Base-by-base conservation (phyloP, 2,113 vertebrate genomes). In the Osmerus mordax region DNA sequence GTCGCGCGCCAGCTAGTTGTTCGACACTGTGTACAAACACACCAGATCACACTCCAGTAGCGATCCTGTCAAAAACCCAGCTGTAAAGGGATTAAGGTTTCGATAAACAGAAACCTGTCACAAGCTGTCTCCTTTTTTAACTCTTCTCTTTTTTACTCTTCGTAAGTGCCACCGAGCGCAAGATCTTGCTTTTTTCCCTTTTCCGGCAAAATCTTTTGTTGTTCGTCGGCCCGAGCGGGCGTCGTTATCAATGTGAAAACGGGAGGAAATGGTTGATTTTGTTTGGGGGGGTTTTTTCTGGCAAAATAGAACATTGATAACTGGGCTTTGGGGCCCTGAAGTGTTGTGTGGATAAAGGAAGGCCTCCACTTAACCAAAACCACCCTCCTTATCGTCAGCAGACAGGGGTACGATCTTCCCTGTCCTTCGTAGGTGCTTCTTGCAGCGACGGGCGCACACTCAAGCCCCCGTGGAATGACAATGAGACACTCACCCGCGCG, bases 51-150 rank as follows among this genome's bases (percentile, higher is more conserved):
- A 83, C 70, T 73, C 69, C 59, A 68, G 70, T 69, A 77, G 78
- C 83, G 83, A 76, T 63, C 79, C 83, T 89, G 85, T 86, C 83
- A 86, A 28, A 67, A 67, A 75, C 56, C 67, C 32, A 70, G 68
- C 76, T 85, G 69, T 71, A 80, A 78, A 73, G 76, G 83, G 84
- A 85, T 87, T 85, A 75, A 68, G 82, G 77, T 83, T 83, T 77
- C 73, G 72, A 70, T 86, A 85, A 87, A 87, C 87, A 89, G 74
- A 89, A 73, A 73, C 84, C 82, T 83, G 86, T 87, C 81, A 79
- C 73, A 71, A 69, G 69, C 77, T 19, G 12, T 25, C 63, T 53
- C 7, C 16, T 73, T 85, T 74, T 66, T 79, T 61, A n/a, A 3
- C 18, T 68, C 64, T 74, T 72, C 71, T 55, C 25, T 63, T 21